Base-by-base conservation (phyloP, 2,113 vertebrate species). In the Dromaius novaehollandiae region DNA sequence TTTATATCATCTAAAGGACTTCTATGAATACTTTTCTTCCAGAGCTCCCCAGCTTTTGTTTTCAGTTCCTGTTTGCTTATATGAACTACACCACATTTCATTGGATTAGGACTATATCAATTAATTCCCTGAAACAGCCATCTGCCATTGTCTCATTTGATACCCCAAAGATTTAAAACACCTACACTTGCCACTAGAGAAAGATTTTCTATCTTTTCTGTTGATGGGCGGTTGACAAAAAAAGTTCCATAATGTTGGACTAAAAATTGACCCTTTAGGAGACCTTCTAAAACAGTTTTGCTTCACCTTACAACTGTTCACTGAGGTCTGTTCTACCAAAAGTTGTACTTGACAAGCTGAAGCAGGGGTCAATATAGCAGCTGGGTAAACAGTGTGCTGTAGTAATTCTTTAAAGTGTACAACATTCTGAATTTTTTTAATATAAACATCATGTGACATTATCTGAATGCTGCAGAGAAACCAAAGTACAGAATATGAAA, bases 1-100 rank as follows among this genome's bases (percentile, higher is more conserved):
- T 48, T 6, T 4, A 32, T 24, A 4, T 71, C 51, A 86, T 76
- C 36, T 7, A 32, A 16, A 64, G 7, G n/a, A 58, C 11, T 3
- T 34, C 15, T 48, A 9, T 10, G 7, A 65, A 75, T 55, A 64
- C 2, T 9, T 82, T 85, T 82, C 5, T 82, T 48, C 17, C 22
- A 15, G 7, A 13, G 18, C 7, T 50, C 5, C 34, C 4, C 9
- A n/a, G 5, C 0, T 26, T 60, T 25, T 32, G 6, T 64, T 26
- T 46, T 65, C 7, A 5, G 3, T 51, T 77, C 7, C 2, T 74
- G 13, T 55, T 66, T 1, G 9, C 46, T 30, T 53, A 20, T 10
- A 2, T 60, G 48, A 69, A 42, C 66, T n/a, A 30, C 8, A 15
- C 2, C 5, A 4, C 1, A 1, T 68, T 76, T 83, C 50, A 48